Evolutionary conservation across 2,888 invertebrate genomes (phyloP).

Genomic region (Matsumyia berberina): DNA sequence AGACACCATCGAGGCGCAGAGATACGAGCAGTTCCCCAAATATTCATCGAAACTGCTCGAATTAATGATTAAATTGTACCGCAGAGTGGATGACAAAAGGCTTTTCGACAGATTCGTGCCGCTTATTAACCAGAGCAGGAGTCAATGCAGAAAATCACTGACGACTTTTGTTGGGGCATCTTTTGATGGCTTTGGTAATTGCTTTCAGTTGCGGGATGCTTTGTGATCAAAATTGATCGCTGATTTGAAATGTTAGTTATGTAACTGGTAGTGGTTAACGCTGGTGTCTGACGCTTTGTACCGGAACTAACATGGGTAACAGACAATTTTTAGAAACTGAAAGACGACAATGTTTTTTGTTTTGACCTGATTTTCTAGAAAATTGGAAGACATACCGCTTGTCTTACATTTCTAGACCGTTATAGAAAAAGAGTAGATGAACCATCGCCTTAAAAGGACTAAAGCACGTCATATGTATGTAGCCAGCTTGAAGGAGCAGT

Average conservation of each 20-base stretch:
- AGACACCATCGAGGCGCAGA: no score
- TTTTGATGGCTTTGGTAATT: constrained; percentile 42
- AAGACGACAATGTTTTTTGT: constrained; percentile 8
- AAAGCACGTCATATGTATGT: no score
- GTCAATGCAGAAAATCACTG: constrained; percentile 22
- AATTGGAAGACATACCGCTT: no score
- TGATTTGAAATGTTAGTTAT: constrained; percentile 33
- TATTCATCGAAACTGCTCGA: constrained; percentile 39
- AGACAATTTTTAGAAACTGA: constrained; percentile 9
- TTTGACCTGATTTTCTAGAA: constrained; percentile 37
- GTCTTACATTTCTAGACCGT: no score
- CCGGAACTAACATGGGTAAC: constrained; percentile 40
- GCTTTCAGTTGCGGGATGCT: constrained; percentile 15
- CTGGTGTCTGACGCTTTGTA: constrained; percentile 12
- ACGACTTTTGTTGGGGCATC: constrained; percentile 24
- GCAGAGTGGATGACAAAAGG: constrained; percentile 24
- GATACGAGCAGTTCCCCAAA: constrained; percentile 1
- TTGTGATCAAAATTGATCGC: constrained; percentile 54
- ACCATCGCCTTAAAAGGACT: no score
- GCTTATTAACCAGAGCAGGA: constrained; percentile 45
- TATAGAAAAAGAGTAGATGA: no score
- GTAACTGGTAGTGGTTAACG: constrained; percentile 12
- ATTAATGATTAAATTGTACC: constrained; percentile 26
- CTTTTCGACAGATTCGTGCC: constrained; percentile 32
- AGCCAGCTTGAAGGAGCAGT: no score